These are phyloP conservation scores for Sprattus sprattus DNA, from an alignment of 2,113 vertebrate genomes.

Conservation along the genomic window DNA sequence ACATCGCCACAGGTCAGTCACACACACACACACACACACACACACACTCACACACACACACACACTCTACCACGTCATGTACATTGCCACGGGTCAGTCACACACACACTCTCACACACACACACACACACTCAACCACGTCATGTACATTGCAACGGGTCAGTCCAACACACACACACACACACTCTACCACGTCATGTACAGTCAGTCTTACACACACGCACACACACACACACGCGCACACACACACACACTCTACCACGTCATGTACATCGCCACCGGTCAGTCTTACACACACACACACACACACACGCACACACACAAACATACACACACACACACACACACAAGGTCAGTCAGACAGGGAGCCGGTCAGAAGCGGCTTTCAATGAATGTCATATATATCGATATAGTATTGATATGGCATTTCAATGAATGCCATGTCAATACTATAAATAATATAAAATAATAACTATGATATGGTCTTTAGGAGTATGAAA, in stretches of 20 bases:
- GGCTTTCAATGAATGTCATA: no score
- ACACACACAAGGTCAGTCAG: not conserved
- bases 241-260: not conserved
- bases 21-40: not conserved
- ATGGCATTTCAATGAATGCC: no score
- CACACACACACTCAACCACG: not conserved
- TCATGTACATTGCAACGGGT: no score
- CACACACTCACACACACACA: not conserved
- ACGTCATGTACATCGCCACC: no score
- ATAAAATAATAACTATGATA: no score
- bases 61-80: no score
- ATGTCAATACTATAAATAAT: no score
- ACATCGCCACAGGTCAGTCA: not conserved
- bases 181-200: not conserved
- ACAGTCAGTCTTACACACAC: not conserved
- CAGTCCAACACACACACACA: not conserved
- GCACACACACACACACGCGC: not conserved
- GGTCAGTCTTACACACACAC: no score
- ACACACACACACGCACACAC: not conserved
- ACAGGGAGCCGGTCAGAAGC: no score
- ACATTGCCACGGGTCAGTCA: no score
- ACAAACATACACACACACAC: not conserved
- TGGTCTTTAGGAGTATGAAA: no score
- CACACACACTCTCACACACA: not conserved
- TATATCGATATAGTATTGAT: no score